These are phyloP conservation scores for Henricia sp. DNA, from an alignment of 53 echinoderm and acorn worm species.

Conservation along the genomic window DNA sequence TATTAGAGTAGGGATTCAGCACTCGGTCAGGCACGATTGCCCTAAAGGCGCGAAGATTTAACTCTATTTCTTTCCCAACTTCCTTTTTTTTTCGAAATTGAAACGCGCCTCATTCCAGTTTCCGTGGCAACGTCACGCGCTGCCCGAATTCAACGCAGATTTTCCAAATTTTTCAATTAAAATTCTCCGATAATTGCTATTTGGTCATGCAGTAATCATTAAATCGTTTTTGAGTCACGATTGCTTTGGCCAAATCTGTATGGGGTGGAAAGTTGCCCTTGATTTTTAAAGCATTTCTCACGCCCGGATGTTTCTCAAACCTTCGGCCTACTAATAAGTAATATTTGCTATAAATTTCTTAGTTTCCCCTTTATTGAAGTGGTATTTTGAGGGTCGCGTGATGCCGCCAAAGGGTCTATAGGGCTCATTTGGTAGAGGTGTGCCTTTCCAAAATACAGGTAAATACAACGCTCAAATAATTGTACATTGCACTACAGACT, in stretches of 20 bases:
- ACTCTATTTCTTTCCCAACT: not conserved
- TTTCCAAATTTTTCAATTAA: constrained; percentile 35
- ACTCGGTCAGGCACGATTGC: not conserved
- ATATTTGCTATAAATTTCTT: no score
- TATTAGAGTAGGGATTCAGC: not conserved
- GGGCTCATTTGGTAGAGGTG: no score
- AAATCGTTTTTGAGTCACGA: constrained; percentile 39
- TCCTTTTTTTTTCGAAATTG: constrained; percentile 14
- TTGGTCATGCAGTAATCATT: constrained; percentile 25
- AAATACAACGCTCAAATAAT: no score
- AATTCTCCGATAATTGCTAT: constrained; percentile 24
- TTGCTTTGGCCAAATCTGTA: constrained; percentile 24
- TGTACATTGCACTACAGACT: no score
- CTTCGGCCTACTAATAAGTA: no score
- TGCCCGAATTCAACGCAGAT: not conserved
- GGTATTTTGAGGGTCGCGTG: no score
- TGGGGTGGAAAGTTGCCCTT: not conserved
- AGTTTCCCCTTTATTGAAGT: no score
- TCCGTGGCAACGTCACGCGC: constrained; percentile 53
- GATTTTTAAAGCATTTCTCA: no score
- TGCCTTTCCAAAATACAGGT: no score
- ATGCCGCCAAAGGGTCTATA: no score
- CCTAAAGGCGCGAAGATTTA: constrained; percentile 21
- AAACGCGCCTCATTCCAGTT: constrained; percentile 1
- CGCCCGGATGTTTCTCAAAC: no score